phyloP scores from a whole-genome alignment of 2,888 invertebrate species.

The Herminia tarsipennalis region DNA sequence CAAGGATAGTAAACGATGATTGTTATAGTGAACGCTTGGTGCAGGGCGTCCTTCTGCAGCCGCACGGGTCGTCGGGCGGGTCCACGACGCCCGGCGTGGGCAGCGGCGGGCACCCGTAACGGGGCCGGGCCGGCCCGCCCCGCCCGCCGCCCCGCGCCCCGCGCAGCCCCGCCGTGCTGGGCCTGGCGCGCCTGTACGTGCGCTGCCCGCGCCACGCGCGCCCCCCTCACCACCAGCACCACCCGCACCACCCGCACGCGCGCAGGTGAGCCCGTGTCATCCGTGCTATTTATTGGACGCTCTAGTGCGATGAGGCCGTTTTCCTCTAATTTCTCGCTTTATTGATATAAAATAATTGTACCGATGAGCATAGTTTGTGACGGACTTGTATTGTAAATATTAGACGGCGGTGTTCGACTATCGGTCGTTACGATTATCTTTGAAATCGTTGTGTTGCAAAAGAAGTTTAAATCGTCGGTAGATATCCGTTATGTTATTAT shows the following conservation, averaged over 20 bases:
- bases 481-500: conserved; percentile 16
- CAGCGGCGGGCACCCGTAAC: conserved; percentile 60
- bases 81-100: conserved; percentile 62
- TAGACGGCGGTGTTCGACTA: conserved; percentile 14
- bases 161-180: conserved; percentile 31
- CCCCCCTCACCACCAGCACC: conserved; percentile 9
- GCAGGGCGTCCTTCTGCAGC: conserved; percentile 66
- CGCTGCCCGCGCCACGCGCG: conserved; percentile 6
- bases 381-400: conserved; percentile 35
- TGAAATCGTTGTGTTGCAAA: conserved; percentile 18
- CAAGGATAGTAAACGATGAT: neutral
- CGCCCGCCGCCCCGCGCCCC: conserved; percentile 17
- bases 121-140: conserved; percentile 9
- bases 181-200: conserved; percentile 14
- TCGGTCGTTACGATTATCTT: conserved; percentile 18
- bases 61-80: conserved; percentile 53
- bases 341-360: conserved; percentile 16
- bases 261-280: too few species aligned
- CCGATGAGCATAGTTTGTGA: conserved; percentile 21
- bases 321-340: too few species aligned
- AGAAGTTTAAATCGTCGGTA: conserved; percentile 12
- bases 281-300: too few species aligned
- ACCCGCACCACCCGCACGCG: too few species aligned
- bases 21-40: conserved; percentile 18
- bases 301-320: too few species aligned